Percentiles rank a stretch among this genome's conserved stretches.
Evolutionary conservation across 2,113 vertebrate genomes (phyloP).

Genomic region (Lanius ludovicianus): DNA sequence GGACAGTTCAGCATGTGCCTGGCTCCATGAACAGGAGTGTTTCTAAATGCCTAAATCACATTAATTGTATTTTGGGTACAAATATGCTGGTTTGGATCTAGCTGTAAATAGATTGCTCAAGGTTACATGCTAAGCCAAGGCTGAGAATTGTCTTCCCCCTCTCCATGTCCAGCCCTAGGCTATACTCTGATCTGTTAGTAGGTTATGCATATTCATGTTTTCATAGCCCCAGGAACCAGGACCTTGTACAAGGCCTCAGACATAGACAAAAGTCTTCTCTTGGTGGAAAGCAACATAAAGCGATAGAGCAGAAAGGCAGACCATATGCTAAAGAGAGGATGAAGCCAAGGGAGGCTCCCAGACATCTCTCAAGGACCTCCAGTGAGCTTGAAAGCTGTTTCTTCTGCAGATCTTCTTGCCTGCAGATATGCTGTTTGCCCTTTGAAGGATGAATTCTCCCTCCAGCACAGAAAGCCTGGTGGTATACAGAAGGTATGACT

Average conservation of each 20-base stretch:
- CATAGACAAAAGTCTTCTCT: not conserved
- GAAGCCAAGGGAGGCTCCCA: not conserved
- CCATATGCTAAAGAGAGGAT: not conserved
- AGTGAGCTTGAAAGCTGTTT: slow-evolving; percentile 3
- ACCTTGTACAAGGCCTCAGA: not conserved
- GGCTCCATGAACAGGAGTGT: not conserved
- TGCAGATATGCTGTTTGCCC: not conserved
- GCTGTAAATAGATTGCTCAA: slow-evolving; percentile 10
- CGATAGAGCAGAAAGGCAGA: not conserved
- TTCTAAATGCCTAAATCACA: not conserved
- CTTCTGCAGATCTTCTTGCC: slow-evolving; percentile 8
- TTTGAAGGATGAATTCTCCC: slow-evolving; percentile 32
- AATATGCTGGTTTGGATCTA: not conserved
- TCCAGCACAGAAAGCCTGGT: not conserved
- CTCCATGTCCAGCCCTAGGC: slow-evolving; percentile 5
- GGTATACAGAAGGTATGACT: not conserved
- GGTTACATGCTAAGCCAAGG: not conserved
- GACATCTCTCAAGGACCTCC: not conserved
- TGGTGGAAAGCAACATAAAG: not conserved
- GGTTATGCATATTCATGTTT: slow-evolving; percentile 38
- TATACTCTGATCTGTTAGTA: slow-evolving; percentile 7
- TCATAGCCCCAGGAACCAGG: slow-evolving; percentile 14
- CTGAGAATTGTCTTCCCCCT: not conserved
- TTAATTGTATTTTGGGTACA: not conserved
- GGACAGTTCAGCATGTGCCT: not conserved